Base-by-base conservation (phyloP, 2,113 vertebrate genomes). In the Oncorhynchus mykiss region DNA sequence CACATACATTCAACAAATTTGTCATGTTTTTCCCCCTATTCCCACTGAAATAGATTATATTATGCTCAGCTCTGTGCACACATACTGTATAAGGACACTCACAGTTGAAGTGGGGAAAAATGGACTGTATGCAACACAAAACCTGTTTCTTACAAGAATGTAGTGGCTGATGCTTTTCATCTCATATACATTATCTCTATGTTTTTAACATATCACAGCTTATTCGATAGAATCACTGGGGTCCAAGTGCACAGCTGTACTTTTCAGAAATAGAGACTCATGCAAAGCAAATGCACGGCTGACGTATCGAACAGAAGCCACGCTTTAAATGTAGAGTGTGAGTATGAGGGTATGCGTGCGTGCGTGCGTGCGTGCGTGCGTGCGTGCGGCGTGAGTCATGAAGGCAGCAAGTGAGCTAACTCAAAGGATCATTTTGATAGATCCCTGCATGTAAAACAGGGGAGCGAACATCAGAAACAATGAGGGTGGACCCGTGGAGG, bases 171-270 rank as follows among this genome's bases (percentile, higher is more conserved):
- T 48, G 39, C 54, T 67, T 82, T 74, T 81, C 80, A 82, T 80
- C 71, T 67, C 67, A 60, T 70, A 67, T 16, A 31, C 9, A 45
- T 9, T 67, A 16, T 48, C 60, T 69, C 29, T 24, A 72, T 82
- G 45, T 34, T 45, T 45, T 45, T 11, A 45, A 45, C 39, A 45
- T 45, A 45, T 45, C 74, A 24, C 25, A 22, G 54, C 51, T 65
- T 39, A 79, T 78, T 70, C 16, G 1, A 3, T 7, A 73, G 48
- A 78, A 86, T 83, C 77, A 81, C 66, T 81, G 74, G 20, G 51
- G 78, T 24, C 39, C 39, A 45, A 45, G 39, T 45, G 39, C 9
- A 45, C 39, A 45, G 39, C 39, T 45, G 39, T 45, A 45, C 39
- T 45, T 45, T 45, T 45, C 39, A 45, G 70, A 85, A 82, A 31